These are phyloP conservation scores for Ecdyonurus torrentis DNA, from an alignment of 2,888 invertebrate species.

Conservation along the genomic window DNA sequence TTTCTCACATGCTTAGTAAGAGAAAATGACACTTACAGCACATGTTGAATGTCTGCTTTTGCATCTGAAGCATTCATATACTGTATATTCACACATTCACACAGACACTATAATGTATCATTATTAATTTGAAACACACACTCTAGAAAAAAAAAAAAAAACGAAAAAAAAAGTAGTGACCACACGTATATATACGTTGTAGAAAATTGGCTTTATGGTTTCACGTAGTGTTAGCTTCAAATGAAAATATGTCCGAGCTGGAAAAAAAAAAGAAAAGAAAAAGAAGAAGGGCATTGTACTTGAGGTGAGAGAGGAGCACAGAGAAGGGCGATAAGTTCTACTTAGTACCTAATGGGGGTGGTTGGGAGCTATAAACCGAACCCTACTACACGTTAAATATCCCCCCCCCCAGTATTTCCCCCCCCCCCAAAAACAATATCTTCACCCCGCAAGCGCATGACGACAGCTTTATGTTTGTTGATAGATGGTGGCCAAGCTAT, in stretches of 20 bases:
- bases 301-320: not conserved
- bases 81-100: too few relatives aligned
- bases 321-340: not conserved
- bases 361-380: not conserved
- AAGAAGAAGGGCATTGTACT: not conserved
- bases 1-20: too few relatives aligned
- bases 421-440: too few relatives aligned
- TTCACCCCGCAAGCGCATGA: not conserved
- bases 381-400: too few relatives aligned
- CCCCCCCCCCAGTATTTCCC: too few relatives aligned
- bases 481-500: not conserved
- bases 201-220: not conserved
- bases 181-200: too few relatives aligned
- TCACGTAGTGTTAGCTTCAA: not conserved
- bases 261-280: too few relatives aligned
- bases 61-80: too few relatives aligned
- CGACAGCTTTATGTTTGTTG: not conserved
- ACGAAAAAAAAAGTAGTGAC: not conserved
- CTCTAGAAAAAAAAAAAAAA: not conserved
- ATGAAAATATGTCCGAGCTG: not conserved
- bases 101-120: not conserved
- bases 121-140: not conserved
- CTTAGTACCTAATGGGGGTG: not conserved
- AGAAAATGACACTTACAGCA: too few relatives aligned
- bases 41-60: too few relatives aligned